phyloP scores from a whole-genome alignment of 92 coral and sea anemone species.

The Palythoa grandiflora region DNA sequence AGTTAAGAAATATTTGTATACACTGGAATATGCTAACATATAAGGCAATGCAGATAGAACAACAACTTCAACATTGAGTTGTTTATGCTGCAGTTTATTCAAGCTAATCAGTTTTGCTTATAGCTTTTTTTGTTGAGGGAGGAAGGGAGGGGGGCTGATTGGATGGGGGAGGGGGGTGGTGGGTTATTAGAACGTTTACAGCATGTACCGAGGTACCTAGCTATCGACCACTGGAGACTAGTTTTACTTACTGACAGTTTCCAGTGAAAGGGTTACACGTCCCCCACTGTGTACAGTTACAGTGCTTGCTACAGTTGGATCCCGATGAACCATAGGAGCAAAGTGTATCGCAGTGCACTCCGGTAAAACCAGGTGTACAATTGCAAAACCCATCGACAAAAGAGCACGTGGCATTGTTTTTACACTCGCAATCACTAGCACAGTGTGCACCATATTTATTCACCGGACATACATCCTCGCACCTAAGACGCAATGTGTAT shows the following conservation, averaged over 20 bases:
- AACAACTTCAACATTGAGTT: too few relatives aligned
- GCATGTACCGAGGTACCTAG: background rate
- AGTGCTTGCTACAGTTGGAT: constrained; percentile 67
- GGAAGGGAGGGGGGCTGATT: too few relatives aligned
- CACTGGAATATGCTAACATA: too few relatives aligned
- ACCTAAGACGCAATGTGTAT: constrained; percentile 29
- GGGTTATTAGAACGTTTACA: too few relatives aligned
- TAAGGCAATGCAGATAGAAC: too few relatives aligned
- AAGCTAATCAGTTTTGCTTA: too few relatives aligned
- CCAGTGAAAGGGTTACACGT: constrained; percentile 94
- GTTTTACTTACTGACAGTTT: constrained; percentile 78
- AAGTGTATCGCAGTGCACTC: constrained; percentile 73
- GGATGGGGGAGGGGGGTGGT: too few relatives aligned
- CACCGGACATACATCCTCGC: constrained; percentile 66
- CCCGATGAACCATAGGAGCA: constrained; percentile 79
- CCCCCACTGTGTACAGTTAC: constrained; percentile 86
- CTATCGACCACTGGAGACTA: background rate
- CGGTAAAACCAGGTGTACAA: constrained; percentile 90
- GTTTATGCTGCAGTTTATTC: too few relatives aligned
- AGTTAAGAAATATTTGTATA: too few relatives aligned
- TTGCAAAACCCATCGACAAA: constrained; percentile 85
- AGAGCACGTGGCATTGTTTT: constrained; percentile 78
- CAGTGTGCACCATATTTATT: constrained; percentile 76
- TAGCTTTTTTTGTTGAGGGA: too few relatives aligned
- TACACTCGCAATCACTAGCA: constrained; percentile 69